phyloP scores from a whole-genome alignment of 2,797 vertebrate species.

The Phrynocephalus guinanensis region DNA sequence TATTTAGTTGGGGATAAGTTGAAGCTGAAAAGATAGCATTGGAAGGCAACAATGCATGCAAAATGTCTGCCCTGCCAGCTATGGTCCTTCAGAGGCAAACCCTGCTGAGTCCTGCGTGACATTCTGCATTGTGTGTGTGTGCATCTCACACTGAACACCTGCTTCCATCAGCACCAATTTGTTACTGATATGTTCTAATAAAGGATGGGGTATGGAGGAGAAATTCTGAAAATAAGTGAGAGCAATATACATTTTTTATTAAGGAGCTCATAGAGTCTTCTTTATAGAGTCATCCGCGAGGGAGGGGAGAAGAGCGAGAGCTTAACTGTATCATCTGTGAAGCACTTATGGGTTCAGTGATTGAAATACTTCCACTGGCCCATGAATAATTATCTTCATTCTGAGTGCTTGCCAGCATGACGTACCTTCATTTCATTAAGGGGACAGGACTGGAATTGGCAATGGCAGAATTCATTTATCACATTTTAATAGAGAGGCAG shows the following conservation, averaged over 20 bases:
- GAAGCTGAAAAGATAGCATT: too few species aligned
- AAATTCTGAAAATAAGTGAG: neutral
- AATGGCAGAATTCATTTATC: conserved; percentile 82
- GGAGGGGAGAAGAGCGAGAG: neutral
- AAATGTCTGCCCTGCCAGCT: too few species aligned
- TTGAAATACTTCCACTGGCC: conserved; percentile 44
- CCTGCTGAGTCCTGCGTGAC: neutral
- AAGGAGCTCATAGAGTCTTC: neutral
- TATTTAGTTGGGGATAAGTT: neutral
- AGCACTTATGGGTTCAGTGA: conserved; percentile 21
- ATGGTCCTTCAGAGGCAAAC: neutral
- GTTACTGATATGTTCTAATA: neutral
- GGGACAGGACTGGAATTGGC: conserved; percentile 75
- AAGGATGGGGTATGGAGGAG: neutral
- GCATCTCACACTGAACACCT: neutral
- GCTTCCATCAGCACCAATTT: neutral
- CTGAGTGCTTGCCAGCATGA: conserved; percentile 67
- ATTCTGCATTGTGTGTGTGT: too few species aligned
- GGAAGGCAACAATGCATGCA: neutral
- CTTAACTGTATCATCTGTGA: neutral
- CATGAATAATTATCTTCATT: conserved; percentile 72
- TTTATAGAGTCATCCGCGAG: conserved; percentile 9
- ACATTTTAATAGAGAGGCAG: conserved; percentile 85
- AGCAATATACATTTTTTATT: conserved; percentile 24
- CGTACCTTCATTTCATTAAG: conserved; percentile 76